These are phyloP conservation scores for Centruroides vittatus DNA, from an alignment of 1,140 invertebrate genomes.

Conservation along the genomic window DNA sequence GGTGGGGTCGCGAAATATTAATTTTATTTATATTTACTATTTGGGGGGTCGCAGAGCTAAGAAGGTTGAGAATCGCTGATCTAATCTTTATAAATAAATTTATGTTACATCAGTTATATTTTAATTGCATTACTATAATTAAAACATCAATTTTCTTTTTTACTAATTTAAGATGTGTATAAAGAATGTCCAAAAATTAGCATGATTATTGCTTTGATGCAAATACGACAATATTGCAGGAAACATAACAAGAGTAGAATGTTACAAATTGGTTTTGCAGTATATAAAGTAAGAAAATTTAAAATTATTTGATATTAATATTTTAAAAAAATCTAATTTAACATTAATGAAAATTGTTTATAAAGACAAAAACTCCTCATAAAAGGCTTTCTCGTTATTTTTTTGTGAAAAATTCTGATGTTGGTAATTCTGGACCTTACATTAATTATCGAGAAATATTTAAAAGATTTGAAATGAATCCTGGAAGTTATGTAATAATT, in stretches of 20 bases:
- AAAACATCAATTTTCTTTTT: too few species aligned
- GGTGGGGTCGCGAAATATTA: too few species aligned
- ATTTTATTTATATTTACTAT: too few species aligned
- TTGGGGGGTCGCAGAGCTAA: too few species aligned
- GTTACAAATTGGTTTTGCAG: slow-evolving; percentile 18
- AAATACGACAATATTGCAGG: slow-evolving; percentile 13
- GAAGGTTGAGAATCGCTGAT: too few species aligned
- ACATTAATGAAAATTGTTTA: too few species aligned
- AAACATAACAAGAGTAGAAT: slow-evolving; percentile 12
- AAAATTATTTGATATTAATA: too few species aligned
- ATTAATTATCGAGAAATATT: slow-evolving; percentile 43
- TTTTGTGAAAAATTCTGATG: slow-evolving; percentile 41
- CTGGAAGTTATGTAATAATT: slow-evolving; percentile 42
- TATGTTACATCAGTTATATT: too few species aligned
- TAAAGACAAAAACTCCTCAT: slow-evolving; percentile 3
- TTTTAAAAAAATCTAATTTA: too few species aligned
- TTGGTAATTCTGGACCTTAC: slow-evolving; percentile 39
- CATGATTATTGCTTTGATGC: slow-evolving; percentile 17
- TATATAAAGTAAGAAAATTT: slow-evolving; percentile 7
- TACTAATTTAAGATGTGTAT: not conserved
- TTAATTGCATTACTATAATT: too few species aligned
- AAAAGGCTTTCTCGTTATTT: slow-evolving; percentile 25
- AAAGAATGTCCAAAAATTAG: slow-evolving; percentile 1
- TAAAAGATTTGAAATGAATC: slow-evolving; percentile 35
- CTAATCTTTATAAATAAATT: too few species aligned